These are phyloP conservation scores for Petrocephalus microphthalmus DNA, from an alignment of 2,113 vertebrate species.

Conservation along the genomic window DNA sequence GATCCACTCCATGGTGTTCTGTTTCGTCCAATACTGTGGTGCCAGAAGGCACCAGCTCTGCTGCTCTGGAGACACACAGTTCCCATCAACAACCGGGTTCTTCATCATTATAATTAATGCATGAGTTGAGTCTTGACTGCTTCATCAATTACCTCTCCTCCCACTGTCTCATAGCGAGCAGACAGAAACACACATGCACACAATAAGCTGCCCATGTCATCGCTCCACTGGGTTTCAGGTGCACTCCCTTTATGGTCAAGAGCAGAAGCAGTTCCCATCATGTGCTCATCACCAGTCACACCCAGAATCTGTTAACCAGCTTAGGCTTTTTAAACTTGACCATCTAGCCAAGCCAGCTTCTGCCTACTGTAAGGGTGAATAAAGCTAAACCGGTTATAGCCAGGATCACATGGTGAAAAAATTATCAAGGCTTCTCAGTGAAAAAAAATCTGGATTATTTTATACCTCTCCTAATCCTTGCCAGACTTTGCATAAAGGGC, in stretches of 20 bases:
- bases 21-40: slow-evolving; percentile 74
- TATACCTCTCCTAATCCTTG: neutral
- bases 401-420: neutral
- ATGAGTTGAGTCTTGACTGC: neutral
- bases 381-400: neutral
- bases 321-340: neutral
- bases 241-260: neutral
- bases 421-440: neutral
- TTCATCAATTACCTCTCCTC: neutral
- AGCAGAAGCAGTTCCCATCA: neutral
- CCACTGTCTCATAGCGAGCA: neutral
- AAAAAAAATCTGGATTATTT: neutral
- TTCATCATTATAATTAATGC: neutral
- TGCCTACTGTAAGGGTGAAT: neutral
- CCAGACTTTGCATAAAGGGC: neutral
- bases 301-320: neutral
- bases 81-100: neutral
- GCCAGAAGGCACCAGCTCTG: slow-evolving; percentile 61
- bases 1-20: slow-evolving; percentile 88
- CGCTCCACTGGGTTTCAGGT: neutral
- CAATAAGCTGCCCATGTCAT: neutral
- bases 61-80: slow-evolving; percentile 28
- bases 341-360: neutral
- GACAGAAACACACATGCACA: neutral
- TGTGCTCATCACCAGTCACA: neutral